Conservation (phyloP, 1,140 invertebrate species). For the Drosophila hydei region DNA sequence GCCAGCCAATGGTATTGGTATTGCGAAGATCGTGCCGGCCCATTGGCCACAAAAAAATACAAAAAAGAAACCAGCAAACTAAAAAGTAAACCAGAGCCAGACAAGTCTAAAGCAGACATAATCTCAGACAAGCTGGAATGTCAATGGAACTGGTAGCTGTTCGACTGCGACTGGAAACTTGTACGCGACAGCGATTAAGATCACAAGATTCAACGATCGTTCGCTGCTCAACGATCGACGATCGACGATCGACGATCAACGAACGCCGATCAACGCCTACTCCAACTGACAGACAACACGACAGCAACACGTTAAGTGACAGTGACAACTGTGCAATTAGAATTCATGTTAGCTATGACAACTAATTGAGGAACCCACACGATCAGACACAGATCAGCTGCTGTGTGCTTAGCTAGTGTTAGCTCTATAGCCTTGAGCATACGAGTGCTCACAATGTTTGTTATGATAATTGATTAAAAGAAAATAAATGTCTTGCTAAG, state of each 20-base stretch:
- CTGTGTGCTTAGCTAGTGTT: background rate
- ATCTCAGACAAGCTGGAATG: slow-evolving; percentile 70
- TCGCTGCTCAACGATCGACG: slow-evolving; percentile 8
- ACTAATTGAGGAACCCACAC: slow-evolving; percentile 18
- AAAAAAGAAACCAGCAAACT: slow-evolving; percentile 3
- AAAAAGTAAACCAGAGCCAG: slow-evolving; percentile 21
- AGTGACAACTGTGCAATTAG: slow-evolving; percentile 49
- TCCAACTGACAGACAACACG: slow-evolving; percentile 42
- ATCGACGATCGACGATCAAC: slow-evolving; percentile 19
- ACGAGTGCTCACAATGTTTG: background rate
- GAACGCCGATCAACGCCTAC: slow-evolving; percentile 29
- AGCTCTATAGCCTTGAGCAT: background rate
- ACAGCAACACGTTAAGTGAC: slow-evolving; percentile 41
- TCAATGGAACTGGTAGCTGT: slow-evolving; percentile 45
- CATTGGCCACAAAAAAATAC: slow-evolving; percentile 49
- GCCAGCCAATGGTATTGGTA: slow-evolving; percentile 73
- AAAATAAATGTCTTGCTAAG: background rate
- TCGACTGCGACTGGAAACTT: background rate
- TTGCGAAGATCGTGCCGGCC: slow-evolving; percentile 47
- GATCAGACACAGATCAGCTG: background rate
- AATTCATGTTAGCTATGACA: slow-evolving; percentile 20
- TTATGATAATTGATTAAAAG: background rate
- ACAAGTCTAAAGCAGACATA: slow-evolving; percentile 65
- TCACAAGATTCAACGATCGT: slow-evolving; percentile 31
- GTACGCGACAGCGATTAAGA: slow-evolving; percentile 45